Evolutionary conservation across 2,888 invertebrate species (phyloP).

Genomic region (Trisateles emortualis): DNA sequence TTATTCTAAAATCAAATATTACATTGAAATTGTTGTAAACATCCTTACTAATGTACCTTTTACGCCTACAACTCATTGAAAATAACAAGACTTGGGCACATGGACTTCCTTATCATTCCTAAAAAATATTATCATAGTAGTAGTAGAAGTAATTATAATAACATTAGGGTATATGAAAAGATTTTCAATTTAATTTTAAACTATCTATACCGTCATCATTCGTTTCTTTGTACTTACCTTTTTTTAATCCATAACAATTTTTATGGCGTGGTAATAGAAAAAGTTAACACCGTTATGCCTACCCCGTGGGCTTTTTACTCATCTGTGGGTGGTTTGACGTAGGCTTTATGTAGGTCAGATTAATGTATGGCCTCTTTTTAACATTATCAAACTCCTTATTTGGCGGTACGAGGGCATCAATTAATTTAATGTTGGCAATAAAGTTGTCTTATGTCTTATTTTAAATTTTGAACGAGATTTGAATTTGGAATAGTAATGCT

Average conservation of each 20-base stretch:
- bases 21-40: constrained; percentile 34
- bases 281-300: constrained; percentile 47
- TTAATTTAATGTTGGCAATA: constrained; percentile 15
- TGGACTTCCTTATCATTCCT: no score
- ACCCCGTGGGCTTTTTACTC: constrained; percentile 48
- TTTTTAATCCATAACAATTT: no score
- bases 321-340: constrained; percentile 35
- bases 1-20: constrained; percentile 33
- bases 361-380: constrained; percentile 41
- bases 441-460: constrained; percentile 6
- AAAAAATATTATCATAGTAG: no score
- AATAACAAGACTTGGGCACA: neutral
- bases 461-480: neutral
- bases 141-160: no score
- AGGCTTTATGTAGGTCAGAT: constrained; percentile 57
- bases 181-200: no score
- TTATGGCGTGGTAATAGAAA: constrained; percentile 41
- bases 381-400: constrained; percentile 26
- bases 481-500: neutral
- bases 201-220: no score
- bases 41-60: constrained; percentile 20
- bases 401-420: constrained; percentile 14
- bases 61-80: neutral
- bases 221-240: constrained; percentile 13
- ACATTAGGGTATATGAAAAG: no score